A percentile compares a stretch with the other conserved stretches of the same genome.
Evolutionary conservation across 1,140 invertebrate species (phyloP).

Genomic region (Drosophila obscura): DNA sequence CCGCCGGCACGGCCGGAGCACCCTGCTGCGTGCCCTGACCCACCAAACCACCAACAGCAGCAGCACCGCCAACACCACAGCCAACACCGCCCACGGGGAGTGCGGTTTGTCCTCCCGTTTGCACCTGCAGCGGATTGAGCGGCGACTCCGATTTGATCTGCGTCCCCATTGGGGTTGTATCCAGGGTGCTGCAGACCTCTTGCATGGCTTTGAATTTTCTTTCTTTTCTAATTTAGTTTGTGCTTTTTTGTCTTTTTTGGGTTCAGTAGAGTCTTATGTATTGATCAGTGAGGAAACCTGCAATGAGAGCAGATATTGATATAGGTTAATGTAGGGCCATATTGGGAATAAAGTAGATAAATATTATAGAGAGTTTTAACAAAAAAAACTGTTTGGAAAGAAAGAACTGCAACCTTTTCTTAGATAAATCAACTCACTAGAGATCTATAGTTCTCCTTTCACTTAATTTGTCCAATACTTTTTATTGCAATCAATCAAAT

Average conservation of each 20-base stretch:
- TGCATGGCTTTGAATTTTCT: constrained; percentile 71
- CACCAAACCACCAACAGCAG: constrained; percentile 35
- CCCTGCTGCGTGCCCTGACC: constrained; percentile 54
- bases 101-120: constrained; percentile 52
- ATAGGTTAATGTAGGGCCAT: no score
- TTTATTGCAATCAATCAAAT: no score
- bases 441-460: no score
- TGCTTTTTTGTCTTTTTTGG: neutral
- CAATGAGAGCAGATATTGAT: constrained; percentile 7
- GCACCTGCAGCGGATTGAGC: constrained; percentile 76
- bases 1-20: constrained; percentile 59
- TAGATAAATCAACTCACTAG: no score
- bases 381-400: no score
- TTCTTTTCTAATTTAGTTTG: constrained; percentile 12
- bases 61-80: constrained; percentile 42
- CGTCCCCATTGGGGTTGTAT: constrained; percentile 75
- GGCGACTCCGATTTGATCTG: constrained; percentile 83
- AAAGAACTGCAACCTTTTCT: no score
- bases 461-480: no score
- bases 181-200: constrained; percentile 82
- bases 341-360: no score
- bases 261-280: neutral
- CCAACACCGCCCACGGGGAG: constrained; percentile 38
- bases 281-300: constrained; percentile 26
- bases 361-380: no score